Conservation (phyloP, 2,888 invertebrate genomes). For the Gandaritis pyraliata region DNA sequence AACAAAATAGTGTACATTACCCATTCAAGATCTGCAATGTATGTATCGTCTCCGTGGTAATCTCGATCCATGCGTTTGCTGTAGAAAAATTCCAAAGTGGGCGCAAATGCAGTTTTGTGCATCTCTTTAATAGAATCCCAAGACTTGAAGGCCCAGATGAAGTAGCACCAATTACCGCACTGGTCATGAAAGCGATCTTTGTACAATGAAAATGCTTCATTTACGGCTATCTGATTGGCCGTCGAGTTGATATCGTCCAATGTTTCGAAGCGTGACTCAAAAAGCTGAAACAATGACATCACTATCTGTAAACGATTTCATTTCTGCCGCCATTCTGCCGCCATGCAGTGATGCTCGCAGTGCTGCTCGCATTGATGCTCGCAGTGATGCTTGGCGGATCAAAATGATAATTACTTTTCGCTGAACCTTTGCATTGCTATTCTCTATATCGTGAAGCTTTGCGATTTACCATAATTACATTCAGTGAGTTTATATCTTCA, state of each 20-base stretch:
- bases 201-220: slow-evolving; percentile 6
- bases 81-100: slow-evolving; percentile 8
- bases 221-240: slow-evolving; percentile 18
- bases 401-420: too few species aligned
- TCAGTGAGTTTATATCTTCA: too few species aligned
- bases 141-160: slow-evolving; percentile 1
- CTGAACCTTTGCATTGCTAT: too few species aligned
- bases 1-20: not conserved
- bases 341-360: too few species aligned
- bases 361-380: too few species aligned
- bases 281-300: slow-evolving; percentile 18
- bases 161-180: not conserved
- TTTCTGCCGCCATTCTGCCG: too few species aligned
- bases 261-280: slow-evolving; percentile 23
- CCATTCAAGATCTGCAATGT: not conserved
- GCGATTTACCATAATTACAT: too few species aligned
- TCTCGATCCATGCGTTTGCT: slow-evolving; percentile 9
- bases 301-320: too few species aligned
- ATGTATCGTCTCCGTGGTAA: slow-evolving; percentile 5
- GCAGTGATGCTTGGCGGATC: too few species aligned
- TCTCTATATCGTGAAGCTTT: too few species aligned
- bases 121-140: slow-evolving; percentile 8
- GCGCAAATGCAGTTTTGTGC: slow-evolving; percentile 3
- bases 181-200: slow-evolving; percentile 5
- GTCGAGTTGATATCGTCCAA: slow-evolving; percentile 28